Evolutionary conservation across 2,113 vertebrate genomes (phyloP).

Genomic region (Anhinga anhinga): DNA sequence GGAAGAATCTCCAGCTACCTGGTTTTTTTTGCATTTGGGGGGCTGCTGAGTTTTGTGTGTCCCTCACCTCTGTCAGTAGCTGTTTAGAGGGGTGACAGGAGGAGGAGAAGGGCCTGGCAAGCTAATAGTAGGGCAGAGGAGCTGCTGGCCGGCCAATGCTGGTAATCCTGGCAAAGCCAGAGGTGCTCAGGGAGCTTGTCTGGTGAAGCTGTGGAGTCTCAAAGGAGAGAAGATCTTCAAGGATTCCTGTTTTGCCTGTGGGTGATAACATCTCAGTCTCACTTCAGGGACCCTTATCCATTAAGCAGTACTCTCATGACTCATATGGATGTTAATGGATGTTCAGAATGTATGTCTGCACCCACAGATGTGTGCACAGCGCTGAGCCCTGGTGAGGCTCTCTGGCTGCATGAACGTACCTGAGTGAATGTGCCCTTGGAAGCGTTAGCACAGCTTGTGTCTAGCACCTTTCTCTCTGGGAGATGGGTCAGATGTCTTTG

Average conservation of each 20-base stretch:
- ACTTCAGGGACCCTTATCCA: background rate
- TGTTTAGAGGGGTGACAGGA: background rate
- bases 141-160: background rate
- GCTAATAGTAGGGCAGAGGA: background rate
- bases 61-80: background rate
- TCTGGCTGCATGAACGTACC: accelerated
- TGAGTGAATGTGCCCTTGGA: accelerated
- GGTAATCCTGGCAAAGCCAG: background rate
- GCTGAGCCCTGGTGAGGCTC: background rate
- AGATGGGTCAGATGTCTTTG: background rate
- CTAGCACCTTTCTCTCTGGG: background rate
- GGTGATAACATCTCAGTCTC: background rate
- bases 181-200: background rate
- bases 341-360: accelerated
- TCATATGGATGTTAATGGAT: background rate
- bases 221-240: background rate
- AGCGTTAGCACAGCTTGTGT: background rate
- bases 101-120: background rate
- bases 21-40: background rate
- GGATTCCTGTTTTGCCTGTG: background rate
- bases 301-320: background rate
- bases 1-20: background rate
- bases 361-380: accelerated
- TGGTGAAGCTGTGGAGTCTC: background rate
- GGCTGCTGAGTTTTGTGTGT: background rate